Percentiles rank a stretch among this genome's conserved stretches.
phyloP scores from a whole-genome alignment of 2,797 vertebrate species.

The Anisognathus igniventris region DNA sequence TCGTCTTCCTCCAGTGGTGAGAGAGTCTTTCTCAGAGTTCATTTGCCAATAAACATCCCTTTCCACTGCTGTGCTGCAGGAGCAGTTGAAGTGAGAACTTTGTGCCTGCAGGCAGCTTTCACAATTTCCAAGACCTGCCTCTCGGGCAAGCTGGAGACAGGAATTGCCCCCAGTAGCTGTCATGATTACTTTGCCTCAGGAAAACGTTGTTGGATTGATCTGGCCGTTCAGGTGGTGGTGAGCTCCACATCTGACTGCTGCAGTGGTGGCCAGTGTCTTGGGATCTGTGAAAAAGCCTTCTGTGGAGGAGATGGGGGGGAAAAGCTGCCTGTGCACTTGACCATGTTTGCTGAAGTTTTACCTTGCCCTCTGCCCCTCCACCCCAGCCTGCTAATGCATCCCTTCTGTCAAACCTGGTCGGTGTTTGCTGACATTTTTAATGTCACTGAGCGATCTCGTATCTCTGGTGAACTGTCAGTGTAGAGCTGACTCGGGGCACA shows the following conservation, averaged over 20 bases:
- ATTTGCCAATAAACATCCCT: not conserved
- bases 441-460: constrained; percentile 70
- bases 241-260: not conserved
- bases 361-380: not conserved
- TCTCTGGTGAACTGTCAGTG: constrained; percentile 69
- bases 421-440: constrained; percentile 75
- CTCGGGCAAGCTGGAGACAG: not conserved
- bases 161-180: not conserved
- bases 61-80: not conserved
- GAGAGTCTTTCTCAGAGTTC: not conserved
- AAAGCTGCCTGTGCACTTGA: not conserved
- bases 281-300: not conserved
- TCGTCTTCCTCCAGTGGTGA: not conserved
- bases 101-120: not conserved
- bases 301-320: not conserved
- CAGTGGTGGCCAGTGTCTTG: not conserved
- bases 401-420: constrained; percentile 37
- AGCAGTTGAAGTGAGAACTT: not conserved
- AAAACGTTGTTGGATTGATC: not conserved
- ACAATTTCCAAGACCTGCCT: not conserved
- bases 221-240: not conserved
- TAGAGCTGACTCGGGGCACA: constrained; percentile 61
- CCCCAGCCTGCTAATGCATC: constrained; percentile 16
- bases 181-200: not conserved
- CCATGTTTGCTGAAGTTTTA: constrained; percentile 38